Evolutionary conservation across 2,113 vertebrate genomes (phyloP).

Genomic region (Collichthys lucidus): DNA sequence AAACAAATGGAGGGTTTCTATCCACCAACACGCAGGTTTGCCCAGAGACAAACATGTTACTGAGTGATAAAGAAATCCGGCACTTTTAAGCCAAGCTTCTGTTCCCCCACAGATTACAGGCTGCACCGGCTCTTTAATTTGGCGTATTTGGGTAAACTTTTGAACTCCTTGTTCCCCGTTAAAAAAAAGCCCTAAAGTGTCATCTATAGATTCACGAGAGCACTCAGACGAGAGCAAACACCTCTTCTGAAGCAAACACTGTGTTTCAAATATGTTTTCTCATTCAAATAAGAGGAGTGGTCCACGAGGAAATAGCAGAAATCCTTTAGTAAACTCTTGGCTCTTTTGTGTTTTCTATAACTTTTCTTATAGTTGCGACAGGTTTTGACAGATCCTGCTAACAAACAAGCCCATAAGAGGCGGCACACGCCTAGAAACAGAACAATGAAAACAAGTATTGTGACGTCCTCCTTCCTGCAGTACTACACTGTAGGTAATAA

Average conservation of each 20-base stretch:
- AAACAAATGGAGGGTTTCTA: not conserved
- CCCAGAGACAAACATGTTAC: not conserved
- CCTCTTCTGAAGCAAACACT: not conserved
- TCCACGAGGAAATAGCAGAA: not conserved
- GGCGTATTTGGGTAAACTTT: not conserved
- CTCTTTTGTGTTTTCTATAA: not conserved
- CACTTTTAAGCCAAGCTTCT: not conserved
- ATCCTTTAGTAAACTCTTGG: not conserved
- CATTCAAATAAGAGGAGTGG: not conserved
- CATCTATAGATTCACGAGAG: not conserved
- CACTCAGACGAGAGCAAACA: not conserved
- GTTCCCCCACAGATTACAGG: not conserved
- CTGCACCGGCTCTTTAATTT: not conserved
- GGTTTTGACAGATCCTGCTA: not conserved
- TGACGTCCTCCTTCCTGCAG: not conserved
- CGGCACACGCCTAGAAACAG: too few species aligned
- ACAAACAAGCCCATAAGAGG: not conserved
- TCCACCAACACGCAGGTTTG: not conserved
- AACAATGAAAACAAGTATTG: not conserved
- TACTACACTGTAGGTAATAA: accelerated
- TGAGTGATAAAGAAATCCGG: not conserved
- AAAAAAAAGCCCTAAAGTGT: not conserved
- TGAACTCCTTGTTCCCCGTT: not conserved
- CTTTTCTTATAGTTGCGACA: not conserved
- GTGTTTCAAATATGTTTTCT: too few species aligned